Evolutionary conservation across 1,140 invertebrate genomes (phyloP).

Genomic region (Stratiolaelaps scimitus): DNA sequence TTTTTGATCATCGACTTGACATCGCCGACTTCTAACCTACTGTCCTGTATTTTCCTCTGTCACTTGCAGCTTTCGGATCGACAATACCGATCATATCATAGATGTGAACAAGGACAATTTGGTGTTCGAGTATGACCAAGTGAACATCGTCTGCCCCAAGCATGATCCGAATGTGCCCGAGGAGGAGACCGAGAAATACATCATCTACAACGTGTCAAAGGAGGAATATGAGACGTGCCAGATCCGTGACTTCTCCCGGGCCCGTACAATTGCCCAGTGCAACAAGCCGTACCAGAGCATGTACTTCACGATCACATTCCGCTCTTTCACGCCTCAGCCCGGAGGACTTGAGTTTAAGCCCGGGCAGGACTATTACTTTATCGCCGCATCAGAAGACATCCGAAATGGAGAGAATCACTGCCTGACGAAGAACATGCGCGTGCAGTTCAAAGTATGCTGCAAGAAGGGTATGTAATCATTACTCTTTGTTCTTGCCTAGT

Average conservation of each 20-base stretch:
- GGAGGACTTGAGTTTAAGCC: constrained; percentile 84
- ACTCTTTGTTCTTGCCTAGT: too few species aligned
- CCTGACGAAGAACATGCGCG: constrained; percentile 86
- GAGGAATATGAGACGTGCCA: constrained; percentile 51
- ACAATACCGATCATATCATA: constrained; percentile 92
- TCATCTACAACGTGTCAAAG: constrained; percentile 71
- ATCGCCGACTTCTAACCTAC: constrained; percentile 23
- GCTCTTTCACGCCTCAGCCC: constrained; percentile 86
- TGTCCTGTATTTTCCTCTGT: constrained; percentile 32
- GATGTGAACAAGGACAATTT: constrained; percentile 87
- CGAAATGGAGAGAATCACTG: constrained; percentile 69
- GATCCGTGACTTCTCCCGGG: constrained; percentile 73
- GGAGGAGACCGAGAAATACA: constrained; percentile 83
- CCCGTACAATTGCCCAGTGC: constrained; percentile 82
- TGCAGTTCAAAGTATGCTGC: constrained; percentile 87
- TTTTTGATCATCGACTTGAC: too few species aligned
- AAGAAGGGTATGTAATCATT: constrained; percentile 37
- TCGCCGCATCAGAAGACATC: constrained; percentile 67
- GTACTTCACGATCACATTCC: constrained; percentile 92
- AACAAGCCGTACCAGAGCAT: constrained; percentile 83
- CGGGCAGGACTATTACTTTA: constrained; percentile 89
- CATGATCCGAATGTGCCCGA: constrained; percentile 71
- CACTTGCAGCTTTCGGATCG: constrained; percentile 78
- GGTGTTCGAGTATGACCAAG: constrained; percentile 85
- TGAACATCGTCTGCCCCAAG: constrained; percentile 86